Conservation (phyloP, 2,888 invertebrate species). For the Lasius platythorax region DNA sequence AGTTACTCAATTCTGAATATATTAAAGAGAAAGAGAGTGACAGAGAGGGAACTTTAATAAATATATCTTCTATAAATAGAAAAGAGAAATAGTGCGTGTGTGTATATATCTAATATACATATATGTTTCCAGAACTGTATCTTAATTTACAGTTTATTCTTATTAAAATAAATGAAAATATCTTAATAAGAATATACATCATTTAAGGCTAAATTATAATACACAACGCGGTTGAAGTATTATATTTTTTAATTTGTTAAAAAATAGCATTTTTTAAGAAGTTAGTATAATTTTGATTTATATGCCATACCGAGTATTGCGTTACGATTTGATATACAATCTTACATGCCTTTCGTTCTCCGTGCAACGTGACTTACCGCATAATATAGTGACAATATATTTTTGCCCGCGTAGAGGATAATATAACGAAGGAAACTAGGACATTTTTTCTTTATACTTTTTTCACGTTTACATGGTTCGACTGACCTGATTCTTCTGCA, state of each 20-base stretch:
- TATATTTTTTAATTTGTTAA: neutral
- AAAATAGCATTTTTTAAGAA: neutral
- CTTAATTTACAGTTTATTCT: slow-evolving; percentile 4
- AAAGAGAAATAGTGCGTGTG: neutral
- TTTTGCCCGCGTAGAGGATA: neutral
- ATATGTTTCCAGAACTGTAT: neutral
- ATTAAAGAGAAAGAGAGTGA: neutral
- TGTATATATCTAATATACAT: no score
- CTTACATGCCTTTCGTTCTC: slow-evolving; percentile 43
- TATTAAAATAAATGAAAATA: neutral
- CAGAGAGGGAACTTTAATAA: neutral
- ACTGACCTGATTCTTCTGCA: slow-evolving; percentile 28
- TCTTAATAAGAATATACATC: slow-evolving; percentile 15
- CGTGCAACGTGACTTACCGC: slow-evolving; percentile 67
- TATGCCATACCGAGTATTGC: slow-evolving; percentile 47
- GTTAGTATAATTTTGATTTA: neutral
- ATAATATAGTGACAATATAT: slow-evolving; percentile 20
- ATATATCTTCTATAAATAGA: neutral
- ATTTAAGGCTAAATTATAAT: neutral
- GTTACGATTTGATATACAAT: slow-evolving; percentile 65
- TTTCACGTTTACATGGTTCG: neutral
- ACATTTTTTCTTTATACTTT: neutral
- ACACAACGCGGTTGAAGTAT: neutral
- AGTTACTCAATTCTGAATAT: slow-evolving; percentile 13
- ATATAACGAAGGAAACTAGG: neutral